phyloP scores from a whole-genome alignment of 2,797 vertebrate species.

The Huso huso region DNA sequence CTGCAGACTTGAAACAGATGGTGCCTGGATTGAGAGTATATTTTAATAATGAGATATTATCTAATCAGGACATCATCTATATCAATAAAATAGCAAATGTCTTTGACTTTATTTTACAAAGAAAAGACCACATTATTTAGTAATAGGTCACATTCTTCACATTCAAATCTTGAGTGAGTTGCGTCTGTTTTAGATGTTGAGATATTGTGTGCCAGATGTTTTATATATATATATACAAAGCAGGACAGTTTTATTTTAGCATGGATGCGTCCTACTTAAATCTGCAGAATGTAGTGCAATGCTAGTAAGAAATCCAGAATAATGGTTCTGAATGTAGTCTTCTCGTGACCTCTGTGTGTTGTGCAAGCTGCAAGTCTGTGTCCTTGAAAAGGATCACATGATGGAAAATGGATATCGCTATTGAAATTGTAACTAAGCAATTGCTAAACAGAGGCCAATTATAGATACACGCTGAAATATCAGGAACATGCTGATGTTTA shows the following conservation, averaged over 20 bases:
- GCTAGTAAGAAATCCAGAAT: slow-evolving; percentile 6
- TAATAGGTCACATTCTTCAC: slow-evolving; percentile 5
- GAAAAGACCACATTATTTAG: not conserved
- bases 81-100: slow-evolving; percentile 1
- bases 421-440: no score
- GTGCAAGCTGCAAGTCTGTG: slow-evolving; percentile 13
- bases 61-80: not conserved
- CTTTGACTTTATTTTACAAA: slow-evolving; percentile 11
- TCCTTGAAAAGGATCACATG: slow-evolving; percentile 31
- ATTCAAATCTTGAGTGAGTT: slow-evolving; percentile 16
- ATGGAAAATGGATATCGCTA: slow-evolving; percentile 12
- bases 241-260: slow-evolving; percentile 33
- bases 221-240: slow-evolving; percentile 14
- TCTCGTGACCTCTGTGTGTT: slow-evolving; percentile 4
- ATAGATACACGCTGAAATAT: no score
- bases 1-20: slow-evolving; percentile 23
- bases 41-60: slow-evolving; percentile 14
- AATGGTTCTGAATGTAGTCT: slow-evolving; percentile 14
- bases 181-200: slow-evolving; percentile 11
- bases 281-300: slow-evolving; percentile 19
- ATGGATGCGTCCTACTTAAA: slow-evolving; percentile 27
- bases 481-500: not conserved
- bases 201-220: slow-evolving; percentile 11
- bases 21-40: slow-evolving; percentile 19
- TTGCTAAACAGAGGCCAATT: no score